phyloP scores from a whole-genome alignment of 1,140 invertebrate species.

The Sarcophaga bullata region DNA sequence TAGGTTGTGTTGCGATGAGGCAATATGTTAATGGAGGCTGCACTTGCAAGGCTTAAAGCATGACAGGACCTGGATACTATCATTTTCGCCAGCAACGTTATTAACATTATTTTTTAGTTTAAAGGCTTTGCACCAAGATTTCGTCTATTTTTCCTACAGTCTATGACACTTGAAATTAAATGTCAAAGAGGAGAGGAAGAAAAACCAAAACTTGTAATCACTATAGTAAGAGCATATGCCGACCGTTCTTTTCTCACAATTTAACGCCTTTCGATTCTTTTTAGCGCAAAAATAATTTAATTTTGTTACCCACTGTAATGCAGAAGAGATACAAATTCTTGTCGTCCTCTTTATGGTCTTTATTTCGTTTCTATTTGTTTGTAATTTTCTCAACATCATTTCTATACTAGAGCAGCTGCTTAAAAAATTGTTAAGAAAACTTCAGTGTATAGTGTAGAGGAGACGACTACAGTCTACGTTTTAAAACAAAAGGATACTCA shows the following conservation, averaged over 20 bases:
- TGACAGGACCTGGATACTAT: neutral
- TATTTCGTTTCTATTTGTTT: neutral
- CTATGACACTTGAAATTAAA: neutral
- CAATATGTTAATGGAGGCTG: too few species aligned
- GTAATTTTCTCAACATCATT: neutral
- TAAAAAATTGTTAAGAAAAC: constrained; percentile 15
- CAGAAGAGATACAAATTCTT: neutral
- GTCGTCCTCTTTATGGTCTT: neutral
- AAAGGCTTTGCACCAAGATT: neutral
- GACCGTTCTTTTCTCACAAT: too few species aligned
- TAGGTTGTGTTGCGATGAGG: neutral
- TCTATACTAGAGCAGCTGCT: neutral
- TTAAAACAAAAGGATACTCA: neutral
- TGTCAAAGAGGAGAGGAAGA: too few species aligned
- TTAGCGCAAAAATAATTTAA: neutral
- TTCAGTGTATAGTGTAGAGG: neutral
- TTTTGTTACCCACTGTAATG: constrained; percentile 16
- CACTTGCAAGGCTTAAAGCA: too few species aligned
- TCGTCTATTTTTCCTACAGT: neutral
- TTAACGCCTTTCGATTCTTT: neutral
- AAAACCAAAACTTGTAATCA: too few species aligned
- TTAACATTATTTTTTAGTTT: constrained; percentile 26
- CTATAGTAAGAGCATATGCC: too few species aligned
- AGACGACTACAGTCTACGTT: neutral
- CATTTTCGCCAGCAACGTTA: constrained; percentile 32